A percentile compares a stretch with the other conserved stretches of the same genome.
These are phyloP conservation scores for Tretioscincus oriximinensis DNA, from an alignment of 2,113 vertebrate species.

Conservation along the genomic window DNA sequence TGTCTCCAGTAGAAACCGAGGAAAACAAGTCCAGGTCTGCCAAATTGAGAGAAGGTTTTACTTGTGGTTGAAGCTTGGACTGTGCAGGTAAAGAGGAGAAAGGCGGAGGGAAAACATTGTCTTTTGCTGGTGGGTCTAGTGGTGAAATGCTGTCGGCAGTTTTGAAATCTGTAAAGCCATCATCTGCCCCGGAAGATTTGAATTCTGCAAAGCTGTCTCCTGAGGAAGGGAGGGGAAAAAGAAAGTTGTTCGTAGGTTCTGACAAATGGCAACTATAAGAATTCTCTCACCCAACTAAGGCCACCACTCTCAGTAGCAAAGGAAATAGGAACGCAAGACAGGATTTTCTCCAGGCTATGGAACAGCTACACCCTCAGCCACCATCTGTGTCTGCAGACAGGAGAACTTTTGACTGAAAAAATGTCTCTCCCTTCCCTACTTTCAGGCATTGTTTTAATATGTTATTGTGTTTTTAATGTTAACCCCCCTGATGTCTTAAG, in stretches of 20 bases:
- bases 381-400: too few species aligned
- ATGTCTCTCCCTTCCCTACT: too few species aligned
- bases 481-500: too few species aligned
- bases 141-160: conserved; percentile 94
- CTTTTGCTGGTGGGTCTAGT: conserved; percentile 85
- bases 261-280: conserved; percentile 11
- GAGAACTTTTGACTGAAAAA: too few species aligned
- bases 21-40: conserved; percentile 93
- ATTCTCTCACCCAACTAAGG: not conserved
- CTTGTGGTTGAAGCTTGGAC: conserved; percentile 81
- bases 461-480: too few species aligned
- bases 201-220: conserved; percentile 94
- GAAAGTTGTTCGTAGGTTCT: not conserved
- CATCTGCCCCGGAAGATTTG: conserved; percentile 85
- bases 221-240: conserved; percentile 53
- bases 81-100: conserved; percentile 81
- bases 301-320: too few species aligned
- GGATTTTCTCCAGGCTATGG: too few species aligned
- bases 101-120: conserved; percentile 82
- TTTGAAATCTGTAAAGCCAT: conserved; percentile 98
- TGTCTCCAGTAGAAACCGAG: conserved; percentile 69
- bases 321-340: too few species aligned
- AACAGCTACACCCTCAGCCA: too few species aligned
- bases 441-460: too few species aligned
- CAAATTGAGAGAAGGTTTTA: conserved; percentile 86